phyloP scores from a whole-genome alignment of 2,888 invertebrate species.

The Lamproptera curius region DNA sequence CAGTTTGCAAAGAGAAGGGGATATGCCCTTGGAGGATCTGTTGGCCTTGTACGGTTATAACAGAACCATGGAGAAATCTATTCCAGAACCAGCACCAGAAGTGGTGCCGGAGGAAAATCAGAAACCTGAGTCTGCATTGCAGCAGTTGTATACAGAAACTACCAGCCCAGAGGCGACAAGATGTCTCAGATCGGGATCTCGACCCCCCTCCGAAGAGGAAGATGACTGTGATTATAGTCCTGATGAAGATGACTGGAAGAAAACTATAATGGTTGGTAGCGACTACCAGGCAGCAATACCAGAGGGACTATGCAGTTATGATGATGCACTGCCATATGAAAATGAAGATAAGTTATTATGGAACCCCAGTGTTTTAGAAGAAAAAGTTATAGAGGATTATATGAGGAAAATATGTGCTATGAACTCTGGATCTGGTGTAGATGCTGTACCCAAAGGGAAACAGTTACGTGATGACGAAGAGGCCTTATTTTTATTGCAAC shows the following conservation, averaged over 20 bases:
- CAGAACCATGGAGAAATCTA: conserved; percentile 63
- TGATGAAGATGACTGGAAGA: conserved; percentile 93
- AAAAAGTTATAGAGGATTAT: conserved; percentile 88
- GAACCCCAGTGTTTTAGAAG: conserved; percentile 89
- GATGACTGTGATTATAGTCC: conserved; percentile 90
- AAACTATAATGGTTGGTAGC: conserved; percentile 96
- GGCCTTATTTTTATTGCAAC: conserved; percentile 92
- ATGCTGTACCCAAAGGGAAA: conserved; percentile 83
- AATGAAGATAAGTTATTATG: conserved; percentile 97
- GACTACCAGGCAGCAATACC: conserved; percentile 97
- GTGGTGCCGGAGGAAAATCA: conserved; percentile 59
- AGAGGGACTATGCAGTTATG: conserved; percentile 93
- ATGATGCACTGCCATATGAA: conserved; percentile 95
- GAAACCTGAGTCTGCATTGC: conserved; percentile 69
- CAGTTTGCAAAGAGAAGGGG: conserved; percentile 93
- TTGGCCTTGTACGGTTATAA: conserved; percentile 92
- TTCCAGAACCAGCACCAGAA: conserved; percentile 50
- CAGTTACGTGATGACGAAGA: conserved; percentile 93
- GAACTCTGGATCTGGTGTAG: conserved; percentile 62
- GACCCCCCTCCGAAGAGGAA: conserved; percentile 89
- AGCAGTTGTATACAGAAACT: conserved; percentile 61
- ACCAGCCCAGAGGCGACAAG: conserved; percentile 64
- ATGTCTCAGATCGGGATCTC: conserved; percentile 79
- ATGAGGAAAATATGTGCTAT: conserved; percentile 80
- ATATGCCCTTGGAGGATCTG: conserved; percentile 97